A percentile compares a stretch with the other conserved stretches of the same genome.
phyloP scores from a whole-genome alignment of 2,113 vertebrate species.

The Enhydra lutris region DNA sequence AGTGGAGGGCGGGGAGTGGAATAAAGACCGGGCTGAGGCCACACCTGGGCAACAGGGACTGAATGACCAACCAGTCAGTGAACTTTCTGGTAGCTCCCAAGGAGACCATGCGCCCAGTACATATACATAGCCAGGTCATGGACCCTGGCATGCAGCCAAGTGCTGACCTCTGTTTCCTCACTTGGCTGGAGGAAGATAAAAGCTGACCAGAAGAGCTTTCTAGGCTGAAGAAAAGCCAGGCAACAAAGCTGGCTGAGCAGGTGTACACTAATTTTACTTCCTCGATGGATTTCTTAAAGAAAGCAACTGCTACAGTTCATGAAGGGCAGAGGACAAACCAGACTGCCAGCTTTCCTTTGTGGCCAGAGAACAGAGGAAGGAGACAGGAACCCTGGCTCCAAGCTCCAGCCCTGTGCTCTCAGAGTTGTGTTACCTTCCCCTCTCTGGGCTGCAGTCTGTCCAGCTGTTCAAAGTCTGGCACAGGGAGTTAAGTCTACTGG shows the following conservation, averaged over 20 bases:
- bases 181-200: background rate
- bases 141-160: background rate
- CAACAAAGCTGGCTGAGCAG: background rate
- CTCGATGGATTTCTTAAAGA: background rate
- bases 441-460: background rate
- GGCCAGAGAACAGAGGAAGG: background rate
- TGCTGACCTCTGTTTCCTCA: background rate
- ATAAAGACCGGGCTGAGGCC: background rate
- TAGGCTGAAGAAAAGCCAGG: conserved; percentile 2
- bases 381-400: background rate
- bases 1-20: background rate
- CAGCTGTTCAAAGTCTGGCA: background rate
- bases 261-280: background rate
- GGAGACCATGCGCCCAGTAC: background rate
- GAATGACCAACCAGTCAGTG: background rate
- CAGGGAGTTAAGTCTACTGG: background rate
- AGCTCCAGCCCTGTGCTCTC: background rate
- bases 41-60: background rate
- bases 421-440: background rate
- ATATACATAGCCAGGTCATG: background rate
- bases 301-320: background rate
- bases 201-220: background rate
- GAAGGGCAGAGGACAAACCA: background rate
- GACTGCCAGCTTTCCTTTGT: background rate
- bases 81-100: background rate